Evolutionary conservation across 2,113 vertebrate species (phyloP), one percentile per base, ranked within the genome.

Genomic region (Neomonachus schauinslandi): DNA sequence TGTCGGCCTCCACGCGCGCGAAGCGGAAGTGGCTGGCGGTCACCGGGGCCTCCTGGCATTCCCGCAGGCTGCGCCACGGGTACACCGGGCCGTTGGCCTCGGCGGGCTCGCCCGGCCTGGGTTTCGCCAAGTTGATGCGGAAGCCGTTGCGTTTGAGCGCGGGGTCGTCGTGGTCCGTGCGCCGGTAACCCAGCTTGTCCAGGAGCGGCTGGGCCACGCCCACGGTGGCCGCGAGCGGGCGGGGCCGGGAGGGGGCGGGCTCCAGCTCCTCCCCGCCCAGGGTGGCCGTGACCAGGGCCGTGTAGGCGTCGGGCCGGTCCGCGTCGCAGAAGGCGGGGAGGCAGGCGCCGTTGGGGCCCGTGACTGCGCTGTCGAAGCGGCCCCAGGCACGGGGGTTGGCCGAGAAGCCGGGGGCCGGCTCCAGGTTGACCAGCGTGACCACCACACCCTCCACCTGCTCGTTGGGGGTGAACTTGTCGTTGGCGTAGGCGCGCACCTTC

Each of bases 361-460:
- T 99, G 97, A 99, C 99, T 3, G 99, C 99, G n/a, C 99, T 99
- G 98, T 99, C 99, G 69, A 99, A 99, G 46, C 99, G 99, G 0
- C 99, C 99, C 99, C 99, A 99, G 0, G 99, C 99, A 71, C 99
- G 99, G 0, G 99, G 99, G 91, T 99, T 99, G 92, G 99, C 98
- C 0, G 99, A 99, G 90, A 98, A 99, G 81, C 99, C 99, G 0
- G 99, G 99, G 59, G 99, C 99, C 0, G 99, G 99, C 97, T 99
- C 99, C 92, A 99, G 97, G 97, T 99, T 99, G 96, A 99, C 98
- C 57, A 99, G 98, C 69, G 91, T 99, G 95, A 99, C 96, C 22
- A 99, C 99, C 3, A 99, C 99, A 21, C 99, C 99, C 69, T 99
- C 99, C 91, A 99, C 97, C 94, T 99, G 99, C 98, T 99, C 99